Evolutionary conservation across 2,797 vertebrate genomes (phyloP).

Genomic region (Schizopygopsis pylzovi): DNA sequence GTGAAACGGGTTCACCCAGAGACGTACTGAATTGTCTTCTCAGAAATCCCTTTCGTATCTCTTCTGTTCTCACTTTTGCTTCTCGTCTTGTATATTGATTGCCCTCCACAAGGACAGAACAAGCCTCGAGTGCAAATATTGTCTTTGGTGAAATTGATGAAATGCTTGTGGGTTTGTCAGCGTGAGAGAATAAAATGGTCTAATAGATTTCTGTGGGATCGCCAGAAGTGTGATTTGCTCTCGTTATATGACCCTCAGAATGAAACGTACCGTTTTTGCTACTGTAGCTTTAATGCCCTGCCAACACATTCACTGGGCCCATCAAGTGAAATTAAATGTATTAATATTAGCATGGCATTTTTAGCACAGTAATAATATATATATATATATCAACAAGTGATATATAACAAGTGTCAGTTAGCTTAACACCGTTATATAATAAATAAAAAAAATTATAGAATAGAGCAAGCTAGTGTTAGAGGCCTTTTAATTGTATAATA

Average conservation of each 20-base stretch:
- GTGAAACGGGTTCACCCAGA: constrained; percentile 25
- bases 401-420: no score
- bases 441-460: no score
- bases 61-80: constrained; percentile 2
- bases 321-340: not conserved
- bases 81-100: constrained; percentile 37
- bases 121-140: constrained; percentile 35
- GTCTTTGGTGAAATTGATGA: constrained; percentile 48
- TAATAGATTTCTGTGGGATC: constrained; percentile 6
- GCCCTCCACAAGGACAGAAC: constrained; percentile 42
- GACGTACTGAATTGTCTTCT: constrained; percentile 30
- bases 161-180: constrained; percentile 42
- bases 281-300: not conserved
- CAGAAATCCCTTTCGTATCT: constrained; percentile 30
- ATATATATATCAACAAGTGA: no score
- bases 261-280: not conserved
- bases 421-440: no score
- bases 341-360: not conserved
- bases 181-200: constrained; percentile 16
- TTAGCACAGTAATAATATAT: no score
- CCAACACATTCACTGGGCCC: not conserved
- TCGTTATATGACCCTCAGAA: not conserved
- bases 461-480: no score
- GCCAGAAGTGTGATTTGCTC: not conserved
- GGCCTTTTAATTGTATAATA: no score